Conservation (phyloP, 2,113 vertebrate genomes). For the Setophaga coronata region DNA sequence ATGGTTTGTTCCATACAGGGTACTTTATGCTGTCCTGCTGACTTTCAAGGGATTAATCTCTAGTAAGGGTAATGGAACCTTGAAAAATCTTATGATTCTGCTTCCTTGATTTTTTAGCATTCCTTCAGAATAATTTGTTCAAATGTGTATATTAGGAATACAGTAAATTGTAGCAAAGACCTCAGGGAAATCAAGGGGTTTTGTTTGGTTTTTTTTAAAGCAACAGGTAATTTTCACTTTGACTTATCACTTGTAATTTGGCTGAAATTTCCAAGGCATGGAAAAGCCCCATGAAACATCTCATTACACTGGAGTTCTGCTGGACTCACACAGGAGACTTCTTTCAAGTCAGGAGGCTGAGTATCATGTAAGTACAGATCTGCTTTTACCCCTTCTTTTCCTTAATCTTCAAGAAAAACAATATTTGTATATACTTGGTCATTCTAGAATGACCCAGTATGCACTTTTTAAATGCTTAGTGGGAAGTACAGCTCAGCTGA, state of each 20-base stretch:
- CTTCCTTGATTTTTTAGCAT: neutral
- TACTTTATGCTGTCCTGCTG: neutral
- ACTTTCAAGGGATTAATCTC: neutral
- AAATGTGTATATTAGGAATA: neutral
- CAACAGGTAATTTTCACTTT: neutral
- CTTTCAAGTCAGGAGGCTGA: neutral
- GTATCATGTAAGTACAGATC: neutral
- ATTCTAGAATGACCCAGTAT: neutral
- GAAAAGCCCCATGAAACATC: neutral
- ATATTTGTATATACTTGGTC: neutral
- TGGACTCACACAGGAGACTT: neutral
- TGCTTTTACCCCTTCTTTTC: neutral
- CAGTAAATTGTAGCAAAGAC: neutral
- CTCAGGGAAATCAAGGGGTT: neutral
- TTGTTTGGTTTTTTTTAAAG: neutral
- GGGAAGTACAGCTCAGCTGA: neutral
- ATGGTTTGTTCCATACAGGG: neutral
- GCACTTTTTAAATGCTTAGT: neutral
- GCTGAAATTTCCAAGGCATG: neutral
- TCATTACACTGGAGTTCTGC: neutral
- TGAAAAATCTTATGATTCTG: neutral
- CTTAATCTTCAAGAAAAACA: constrained; percentile 1
- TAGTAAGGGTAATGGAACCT: neutral
- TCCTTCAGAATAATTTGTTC: neutral
- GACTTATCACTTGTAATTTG: neutral